Evolutionary conservation across 1,140 invertebrate species (phyloP).

Genomic region (Antheraea pernyi): DNA sequence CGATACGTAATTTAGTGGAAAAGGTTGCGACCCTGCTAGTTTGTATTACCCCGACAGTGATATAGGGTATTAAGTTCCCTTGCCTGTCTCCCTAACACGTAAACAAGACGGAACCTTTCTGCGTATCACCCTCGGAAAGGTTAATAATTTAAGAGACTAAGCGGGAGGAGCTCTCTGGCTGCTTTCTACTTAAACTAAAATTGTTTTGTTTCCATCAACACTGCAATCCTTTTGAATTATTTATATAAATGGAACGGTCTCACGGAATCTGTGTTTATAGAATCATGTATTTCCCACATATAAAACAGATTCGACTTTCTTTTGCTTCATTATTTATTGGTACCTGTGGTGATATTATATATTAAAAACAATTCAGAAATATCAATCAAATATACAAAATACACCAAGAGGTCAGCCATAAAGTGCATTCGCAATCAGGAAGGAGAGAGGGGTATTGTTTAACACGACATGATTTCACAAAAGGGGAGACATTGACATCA

Average conservation of each 20-base stretch:
- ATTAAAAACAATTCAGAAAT: too few relatives aligned
- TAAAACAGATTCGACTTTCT: too few relatives aligned
- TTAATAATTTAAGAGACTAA: slow-evolving; percentile 77
- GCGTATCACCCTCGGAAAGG: slow-evolving; percentile 65
- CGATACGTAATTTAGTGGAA: slow-evolving; percentile 77
- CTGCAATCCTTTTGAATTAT: slow-evolving; percentile 36
- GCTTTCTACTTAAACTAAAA: slow-evolving; percentile 59
- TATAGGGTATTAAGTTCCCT: slow-evolving; percentile 77
- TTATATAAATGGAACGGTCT: slow-evolving; percentile 14
- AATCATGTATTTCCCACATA: neutral
- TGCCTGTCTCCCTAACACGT: slow-evolving; percentile 72
- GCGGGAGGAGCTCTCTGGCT: slow-evolving; percentile 54
- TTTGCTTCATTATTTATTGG: too few relatives aligned
- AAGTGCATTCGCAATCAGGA: too few relatives aligned
- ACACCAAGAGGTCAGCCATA: too few relatives aligned
- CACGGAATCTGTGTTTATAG: neutral
- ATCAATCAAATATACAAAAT: too few relatives aligned
- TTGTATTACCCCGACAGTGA: slow-evolving; percentile 73
- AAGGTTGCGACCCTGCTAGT: slow-evolving; percentile 73
- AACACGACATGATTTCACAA: too few relatives aligned
- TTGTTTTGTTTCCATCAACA: slow-evolving; percentile 48
- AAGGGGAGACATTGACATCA: too few relatives aligned
- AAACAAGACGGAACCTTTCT: slow-evolving; percentile 76
- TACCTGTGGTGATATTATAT: too few relatives aligned
- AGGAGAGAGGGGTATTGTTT: too few relatives aligned